Conservation (phyloP, 2,888 invertebrate genomes). For the Sarcophaga caerulescens region DNA sequence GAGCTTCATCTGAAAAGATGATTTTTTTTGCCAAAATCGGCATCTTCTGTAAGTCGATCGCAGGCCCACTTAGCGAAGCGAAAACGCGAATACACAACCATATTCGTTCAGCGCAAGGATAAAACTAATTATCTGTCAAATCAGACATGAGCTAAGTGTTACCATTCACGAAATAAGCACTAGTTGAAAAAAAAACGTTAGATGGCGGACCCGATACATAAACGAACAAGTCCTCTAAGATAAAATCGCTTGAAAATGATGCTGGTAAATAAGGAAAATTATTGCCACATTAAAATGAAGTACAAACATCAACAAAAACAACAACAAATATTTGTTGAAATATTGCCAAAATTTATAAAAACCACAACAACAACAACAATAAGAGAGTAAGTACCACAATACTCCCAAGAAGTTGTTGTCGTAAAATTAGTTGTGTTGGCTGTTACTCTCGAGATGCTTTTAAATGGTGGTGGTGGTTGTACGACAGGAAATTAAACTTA, state of each 20-base stretch:
- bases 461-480: conserved; percentile 65
- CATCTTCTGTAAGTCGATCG: too few species aligned
- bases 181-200: too few species aligned
- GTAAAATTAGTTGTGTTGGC: neutral
- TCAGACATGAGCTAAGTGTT: too few species aligned
- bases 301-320: conserved; percentile 19
- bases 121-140: too few species aligned
- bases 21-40: too few species aligned
- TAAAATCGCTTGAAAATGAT: conserved; percentile 37
- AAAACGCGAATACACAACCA: too few species aligned
- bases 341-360: conserved; percentile 54
- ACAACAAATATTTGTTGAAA: conserved; percentile 35
- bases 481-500: conserved; percentile 66
- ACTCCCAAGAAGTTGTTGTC: conserved; percentile 30
- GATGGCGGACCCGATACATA: too few species aligned
- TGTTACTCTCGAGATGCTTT: conserved; percentile 15
- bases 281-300: conserved; percentile 39
- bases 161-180: too few species aligned
- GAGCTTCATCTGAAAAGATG: too few species aligned
- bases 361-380: conserved; percentile 12
- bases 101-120: too few species aligned
- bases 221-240: conserved; percentile 51
- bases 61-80: too few species aligned
- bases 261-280: conserved; percentile 45
- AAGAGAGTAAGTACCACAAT: neutral